Evolutionary conservation across 1,140 invertebrate genomes (phyloP).

Genomic region (Ectropis grisescens): DNA sequence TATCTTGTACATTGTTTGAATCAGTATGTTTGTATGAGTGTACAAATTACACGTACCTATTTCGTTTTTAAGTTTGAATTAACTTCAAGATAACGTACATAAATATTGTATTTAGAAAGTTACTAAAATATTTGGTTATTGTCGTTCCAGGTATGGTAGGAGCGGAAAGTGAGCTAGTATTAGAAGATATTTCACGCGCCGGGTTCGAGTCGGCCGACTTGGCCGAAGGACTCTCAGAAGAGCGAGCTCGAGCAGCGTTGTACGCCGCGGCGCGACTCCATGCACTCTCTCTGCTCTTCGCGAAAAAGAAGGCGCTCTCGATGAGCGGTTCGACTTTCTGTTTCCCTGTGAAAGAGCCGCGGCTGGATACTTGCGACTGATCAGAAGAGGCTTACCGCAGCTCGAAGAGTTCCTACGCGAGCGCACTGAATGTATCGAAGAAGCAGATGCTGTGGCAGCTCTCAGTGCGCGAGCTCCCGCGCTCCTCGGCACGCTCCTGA

Average conservation of each 20-base stretch:
- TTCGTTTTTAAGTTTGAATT: too few species aligned
- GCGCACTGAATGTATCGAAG: constrained; percentile 69
- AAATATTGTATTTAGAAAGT: too few species aligned
- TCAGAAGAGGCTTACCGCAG: constrained; percentile 81
- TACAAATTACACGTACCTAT: too few species aligned
- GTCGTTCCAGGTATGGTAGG: constrained; percentile 56
- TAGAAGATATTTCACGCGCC: constrained; percentile 61
- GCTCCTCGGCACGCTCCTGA: constrained; percentile 72
- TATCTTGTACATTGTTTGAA: too few species aligned
- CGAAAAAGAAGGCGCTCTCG: constrained; percentile 73
- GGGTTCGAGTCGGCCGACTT: constrained; percentile 73
- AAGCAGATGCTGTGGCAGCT: constrained; percentile 49
- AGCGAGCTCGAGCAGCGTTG: constrained; percentile 75
- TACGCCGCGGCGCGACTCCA: constrained; percentile 79
- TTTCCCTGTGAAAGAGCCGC: constrained; percentile 82
- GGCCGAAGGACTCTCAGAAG: constrained; percentile 76
- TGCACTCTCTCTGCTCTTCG: constrained; percentile 78
- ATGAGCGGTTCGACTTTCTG: constrained; percentile 79
- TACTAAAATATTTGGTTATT: too few species aligned
- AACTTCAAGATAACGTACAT: too few species aligned
- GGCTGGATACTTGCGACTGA: constrained; percentile 82
- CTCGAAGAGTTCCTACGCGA: constrained; percentile 77
- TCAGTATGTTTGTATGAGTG: too few species aligned
- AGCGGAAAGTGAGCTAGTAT: constrained; percentile 73
- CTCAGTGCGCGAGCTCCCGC: constrained; percentile 48